Conservation (phyloP, 2,888 invertebrate genomes). For the Sialis fuliginosa region DNA sequence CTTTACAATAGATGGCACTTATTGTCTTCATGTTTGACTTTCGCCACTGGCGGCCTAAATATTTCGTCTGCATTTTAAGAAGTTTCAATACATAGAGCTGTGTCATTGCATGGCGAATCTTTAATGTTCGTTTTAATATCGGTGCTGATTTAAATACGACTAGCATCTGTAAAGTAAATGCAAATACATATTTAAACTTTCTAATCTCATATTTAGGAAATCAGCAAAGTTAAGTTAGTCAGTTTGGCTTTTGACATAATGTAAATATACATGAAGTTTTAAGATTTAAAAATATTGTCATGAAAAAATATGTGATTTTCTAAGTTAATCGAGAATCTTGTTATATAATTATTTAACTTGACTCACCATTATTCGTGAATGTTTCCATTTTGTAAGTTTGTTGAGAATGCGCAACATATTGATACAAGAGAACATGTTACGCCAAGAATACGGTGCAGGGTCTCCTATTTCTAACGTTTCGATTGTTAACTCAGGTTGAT, state of each 20-base stretch:
- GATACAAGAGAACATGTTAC: constrained; percentile 95
- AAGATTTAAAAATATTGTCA: too few relatives aligned
- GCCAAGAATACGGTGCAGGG: constrained; percentile 81
- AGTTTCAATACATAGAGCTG: constrained; percentile 95
- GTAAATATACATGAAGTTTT: too few relatives aligned
- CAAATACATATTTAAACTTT: not conserved
- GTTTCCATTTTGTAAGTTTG: constrained; percentile 98
- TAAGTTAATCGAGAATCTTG: not conserved
- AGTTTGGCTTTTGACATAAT: too few relatives aligned
- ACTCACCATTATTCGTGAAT: constrained; percentile 81
- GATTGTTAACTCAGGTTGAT: constrained; percentile 81
- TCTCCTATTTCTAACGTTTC: constrained; percentile 80
- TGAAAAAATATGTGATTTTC: not conserved
- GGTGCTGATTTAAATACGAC: constrained; percentile 99
- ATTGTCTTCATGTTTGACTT: constrained; percentile 99
- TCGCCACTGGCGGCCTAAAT: constrained; percentile 96
- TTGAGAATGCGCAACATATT: constrained; percentile 92
- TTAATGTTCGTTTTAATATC: constrained; percentile 87
- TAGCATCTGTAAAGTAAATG: constrained; percentile 48
- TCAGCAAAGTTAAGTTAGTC: too few relatives aligned
- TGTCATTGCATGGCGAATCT: constrained; percentile 91
- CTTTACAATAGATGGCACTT: constrained; percentile 96
- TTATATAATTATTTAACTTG: not conserved
- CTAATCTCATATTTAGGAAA: too few relatives aligned
- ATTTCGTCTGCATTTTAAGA: constrained; percentile 98